Conservation (phyloP, 1,140 invertebrate genomes). For the Trissolcus basalis region DNA sequence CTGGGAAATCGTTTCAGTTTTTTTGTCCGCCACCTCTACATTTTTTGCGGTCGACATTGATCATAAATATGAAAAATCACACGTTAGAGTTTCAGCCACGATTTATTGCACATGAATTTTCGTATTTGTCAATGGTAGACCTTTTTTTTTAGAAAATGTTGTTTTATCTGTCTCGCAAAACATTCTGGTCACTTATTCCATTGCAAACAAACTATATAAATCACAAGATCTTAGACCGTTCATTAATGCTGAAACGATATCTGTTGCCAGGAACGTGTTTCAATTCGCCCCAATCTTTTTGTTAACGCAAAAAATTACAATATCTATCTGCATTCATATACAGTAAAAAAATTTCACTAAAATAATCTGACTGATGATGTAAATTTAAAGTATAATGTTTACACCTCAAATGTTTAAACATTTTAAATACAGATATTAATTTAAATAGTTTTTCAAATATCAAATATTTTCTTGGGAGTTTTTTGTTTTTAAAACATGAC, state of each 20-base stretch:
- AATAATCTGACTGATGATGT: too few relatives aligned
- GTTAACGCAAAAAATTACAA: too few relatives aligned
- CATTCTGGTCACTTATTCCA: conserved; percentile 57
- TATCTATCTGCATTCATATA: too few relatives aligned
- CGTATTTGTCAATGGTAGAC: conserved; percentile 72
- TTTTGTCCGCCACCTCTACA: conserved; percentile 1
- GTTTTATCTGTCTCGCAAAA: conserved; percentile 51
- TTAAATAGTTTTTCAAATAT: too few relatives aligned
- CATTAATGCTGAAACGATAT: conserved; percentile 34
- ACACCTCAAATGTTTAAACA: too few relatives aligned
- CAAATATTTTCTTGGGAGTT: too few relatives aligned
- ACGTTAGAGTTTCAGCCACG: conserved; percentile 53
- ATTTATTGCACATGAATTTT: conserved; percentile 76
- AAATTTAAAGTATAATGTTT: too few relatives aligned
- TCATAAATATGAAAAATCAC: conserved; percentile 69
- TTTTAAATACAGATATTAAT: too few relatives aligned
- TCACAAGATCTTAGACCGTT: conserved; percentile 52
- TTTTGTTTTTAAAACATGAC: too few relatives aligned
- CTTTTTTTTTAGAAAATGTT: conserved; percentile 43
- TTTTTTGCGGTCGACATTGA: conserved; percentile 29
- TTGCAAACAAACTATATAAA: conserved; percentile 63
- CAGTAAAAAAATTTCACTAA: too few relatives aligned
- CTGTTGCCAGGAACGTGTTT: conserved; percentile 14
- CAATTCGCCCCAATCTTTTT: too few relatives aligned
- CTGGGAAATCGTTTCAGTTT: neutral